Percentiles rank a stretch among this genome's conserved stretches.
Conservation (phyloP, 2,797 vertebrate species). For the Lepus townsendii region DNA sequence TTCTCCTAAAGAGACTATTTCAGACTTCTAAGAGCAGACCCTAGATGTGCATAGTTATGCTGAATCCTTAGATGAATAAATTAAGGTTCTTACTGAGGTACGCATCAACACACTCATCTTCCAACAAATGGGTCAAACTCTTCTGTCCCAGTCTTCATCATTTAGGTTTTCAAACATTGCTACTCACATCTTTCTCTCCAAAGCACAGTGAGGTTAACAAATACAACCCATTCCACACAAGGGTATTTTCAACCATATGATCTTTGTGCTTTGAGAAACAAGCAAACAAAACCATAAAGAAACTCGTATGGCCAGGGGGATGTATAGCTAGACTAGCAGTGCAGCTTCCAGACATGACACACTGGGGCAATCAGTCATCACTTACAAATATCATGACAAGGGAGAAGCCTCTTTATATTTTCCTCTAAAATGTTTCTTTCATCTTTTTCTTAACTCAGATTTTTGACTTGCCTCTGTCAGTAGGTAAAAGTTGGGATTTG, state of each 20-base stretch:
- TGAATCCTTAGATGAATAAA: not conserved
- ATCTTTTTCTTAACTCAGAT: not conserved
- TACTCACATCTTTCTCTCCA: not conserved
- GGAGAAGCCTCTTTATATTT: not conserved
- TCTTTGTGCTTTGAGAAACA: slow-evolving; percentile 17
- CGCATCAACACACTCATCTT: not conserved
- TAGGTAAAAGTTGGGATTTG: not conserved
- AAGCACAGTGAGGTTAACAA: not conserved
- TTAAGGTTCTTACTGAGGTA: not conserved
- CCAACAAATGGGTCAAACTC: not conserved
- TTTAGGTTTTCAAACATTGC: not conserved
- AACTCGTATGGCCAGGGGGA: not conserved
- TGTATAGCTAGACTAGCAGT: not conserved
- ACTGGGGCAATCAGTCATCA: not conserved
- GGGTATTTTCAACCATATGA: not conserved
- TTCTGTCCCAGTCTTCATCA: not conserved
- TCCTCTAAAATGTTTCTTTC: not conserved
- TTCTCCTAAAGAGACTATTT: not conserved
- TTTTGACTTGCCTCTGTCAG: not conserved
- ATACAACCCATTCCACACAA: not conserved
- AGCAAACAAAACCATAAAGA: not conserved
- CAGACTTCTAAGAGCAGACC: fast-evolving
- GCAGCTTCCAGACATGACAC: not conserved
- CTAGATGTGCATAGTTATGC: not conserved
- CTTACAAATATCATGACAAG: not conserved